phyloP scores from a whole-genome alignment of 2,113 vertebrate genomes.

The Perca schrenkii region DNA sequence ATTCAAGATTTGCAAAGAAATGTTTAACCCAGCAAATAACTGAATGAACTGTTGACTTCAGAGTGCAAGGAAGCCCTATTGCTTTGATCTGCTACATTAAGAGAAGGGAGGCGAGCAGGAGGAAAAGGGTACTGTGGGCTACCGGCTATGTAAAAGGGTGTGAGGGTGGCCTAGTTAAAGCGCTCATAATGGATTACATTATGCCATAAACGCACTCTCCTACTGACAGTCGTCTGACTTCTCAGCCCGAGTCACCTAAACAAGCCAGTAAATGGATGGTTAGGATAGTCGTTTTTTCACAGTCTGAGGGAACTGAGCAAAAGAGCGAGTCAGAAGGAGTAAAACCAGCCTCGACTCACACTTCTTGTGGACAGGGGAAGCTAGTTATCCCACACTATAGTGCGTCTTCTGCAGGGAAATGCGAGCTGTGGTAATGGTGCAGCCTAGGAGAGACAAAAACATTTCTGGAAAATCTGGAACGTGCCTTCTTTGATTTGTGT shows the following conservation, averaged over 20 bases:
- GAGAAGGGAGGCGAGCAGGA: constrained; percentile 5
- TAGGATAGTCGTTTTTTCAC: background rate
- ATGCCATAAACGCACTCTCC: constrained; percentile 29
- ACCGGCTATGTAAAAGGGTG: constrained; percentile 12
- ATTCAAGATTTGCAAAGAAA: background rate
- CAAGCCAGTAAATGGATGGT: constrained; percentile 9
- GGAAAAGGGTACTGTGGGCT: background rate
- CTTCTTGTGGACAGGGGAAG: background rate
- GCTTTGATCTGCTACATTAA: constrained; percentile 27
- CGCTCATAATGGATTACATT: constrained; percentile 50
- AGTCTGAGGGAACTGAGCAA: background rate
- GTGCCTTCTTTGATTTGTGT: too few species aligned
- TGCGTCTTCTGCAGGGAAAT: background rate
- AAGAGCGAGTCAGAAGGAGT: background rate
- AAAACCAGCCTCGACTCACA: background rate
- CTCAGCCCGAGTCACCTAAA: constrained; percentile 18
- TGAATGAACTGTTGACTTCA: background rate
- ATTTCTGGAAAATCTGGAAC: too few species aligned
- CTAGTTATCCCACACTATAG: background rate
- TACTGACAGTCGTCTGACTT: constrained; percentile 29
- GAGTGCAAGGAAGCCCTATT: background rate
- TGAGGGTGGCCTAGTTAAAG: constrained; percentile 49
- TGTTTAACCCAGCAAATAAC: background rate
- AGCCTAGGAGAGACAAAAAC: too few species aligned
- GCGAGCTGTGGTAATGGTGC: too few species aligned